These are phyloP conservation scores for Palythoa grandiflora DNA, from an alignment of 92 coral and sea anemone species.

Conservation along the genomic window DNA sequence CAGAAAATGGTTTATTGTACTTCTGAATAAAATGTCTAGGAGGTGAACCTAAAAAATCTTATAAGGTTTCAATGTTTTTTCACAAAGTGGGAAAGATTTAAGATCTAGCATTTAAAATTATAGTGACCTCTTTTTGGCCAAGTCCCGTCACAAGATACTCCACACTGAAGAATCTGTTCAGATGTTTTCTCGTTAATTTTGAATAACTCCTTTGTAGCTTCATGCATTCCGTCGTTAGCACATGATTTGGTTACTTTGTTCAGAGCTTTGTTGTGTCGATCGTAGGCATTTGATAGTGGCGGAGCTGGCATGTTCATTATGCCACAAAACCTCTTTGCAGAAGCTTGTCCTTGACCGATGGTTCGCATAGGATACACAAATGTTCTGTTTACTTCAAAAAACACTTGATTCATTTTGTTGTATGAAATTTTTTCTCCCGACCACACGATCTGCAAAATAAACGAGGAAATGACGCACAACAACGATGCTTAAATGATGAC, in stretches of 20 bases:
- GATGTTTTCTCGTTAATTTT: conserved; percentile 40
- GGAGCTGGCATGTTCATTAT: conserved; percentile 68
- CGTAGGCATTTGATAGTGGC: conserved; percentile 51
- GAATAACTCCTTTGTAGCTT: conserved; percentile 49
- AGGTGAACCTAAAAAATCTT: too few species aligned
- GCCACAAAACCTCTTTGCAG: conserved; percentile 51
- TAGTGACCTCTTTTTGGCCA: neutral
- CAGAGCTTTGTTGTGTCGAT: conserved; percentile 49
- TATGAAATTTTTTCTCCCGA: conserved; percentile 23
- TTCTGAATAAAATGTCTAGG: too few species aligned
- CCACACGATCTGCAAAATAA: conserved; percentile 43
- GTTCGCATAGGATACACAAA: conserved; percentile 62
- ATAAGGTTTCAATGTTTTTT: too few species aligned
- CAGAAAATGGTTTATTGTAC: too few species aligned
- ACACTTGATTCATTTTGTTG: conserved; percentile 1
- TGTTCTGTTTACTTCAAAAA: conserved; percentile 55
- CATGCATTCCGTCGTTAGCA: conserved; percentile 42
- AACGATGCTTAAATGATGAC: neutral
- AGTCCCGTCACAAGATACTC: neutral
- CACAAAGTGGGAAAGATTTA: too few species aligned
- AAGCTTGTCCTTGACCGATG: conserved; percentile 45
- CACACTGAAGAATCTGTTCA: conserved; percentile 29
- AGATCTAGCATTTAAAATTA: too few species aligned
- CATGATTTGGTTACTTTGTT: conserved; percentile 55
- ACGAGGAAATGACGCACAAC: conserved; percentile 28